These are phyloP conservation scores for Zele albiditarsus DNA, from an alignment of 2,888 invertebrate genomes.

Conservation along the genomic window DNA sequence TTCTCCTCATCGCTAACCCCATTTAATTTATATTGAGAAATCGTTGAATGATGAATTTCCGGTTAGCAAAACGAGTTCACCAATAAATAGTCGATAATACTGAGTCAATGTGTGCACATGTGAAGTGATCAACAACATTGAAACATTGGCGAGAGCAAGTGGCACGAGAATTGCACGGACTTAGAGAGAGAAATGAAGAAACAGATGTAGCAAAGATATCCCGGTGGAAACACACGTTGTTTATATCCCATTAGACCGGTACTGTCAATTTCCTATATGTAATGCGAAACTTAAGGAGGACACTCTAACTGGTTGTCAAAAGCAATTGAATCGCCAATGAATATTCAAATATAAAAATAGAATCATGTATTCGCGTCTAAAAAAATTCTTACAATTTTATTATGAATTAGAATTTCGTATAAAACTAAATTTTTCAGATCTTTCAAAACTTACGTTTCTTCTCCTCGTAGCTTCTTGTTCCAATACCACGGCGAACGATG, in stretches of 20 bases:
- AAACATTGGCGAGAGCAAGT: constrained; percentile 28
- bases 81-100: constrained; percentile 39
- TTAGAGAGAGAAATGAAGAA: neutral
- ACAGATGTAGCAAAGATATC: neutral
- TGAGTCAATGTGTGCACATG: constrained; percentile 13
- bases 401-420: no score
- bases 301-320: constrained; percentile 14
- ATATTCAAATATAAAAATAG: neutral
- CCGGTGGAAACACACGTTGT: constrained; percentile 15
- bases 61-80: constrained; percentile 41
- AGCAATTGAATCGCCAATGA: neutral
- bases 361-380: neutral
- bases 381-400: neutral
- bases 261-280: constrained; percentile 33
- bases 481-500: constrained; percentile 37
- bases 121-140: constrained; percentile 28
- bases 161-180: constrained; percentile 23
- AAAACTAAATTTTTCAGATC: no score
- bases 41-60: constrained; percentile 44
- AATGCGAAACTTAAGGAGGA: constrained; percentile 21
- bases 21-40: constrained; percentile 35
- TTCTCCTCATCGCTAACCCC: constrained; percentile 29
- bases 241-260: constrained; percentile 39
- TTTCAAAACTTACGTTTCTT: constrained; percentile 45
- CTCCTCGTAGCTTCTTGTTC: constrained; percentile 42